Conservation (phyloP, 2,888 invertebrate species). For the Tolmerus cingulatus region DNA sequence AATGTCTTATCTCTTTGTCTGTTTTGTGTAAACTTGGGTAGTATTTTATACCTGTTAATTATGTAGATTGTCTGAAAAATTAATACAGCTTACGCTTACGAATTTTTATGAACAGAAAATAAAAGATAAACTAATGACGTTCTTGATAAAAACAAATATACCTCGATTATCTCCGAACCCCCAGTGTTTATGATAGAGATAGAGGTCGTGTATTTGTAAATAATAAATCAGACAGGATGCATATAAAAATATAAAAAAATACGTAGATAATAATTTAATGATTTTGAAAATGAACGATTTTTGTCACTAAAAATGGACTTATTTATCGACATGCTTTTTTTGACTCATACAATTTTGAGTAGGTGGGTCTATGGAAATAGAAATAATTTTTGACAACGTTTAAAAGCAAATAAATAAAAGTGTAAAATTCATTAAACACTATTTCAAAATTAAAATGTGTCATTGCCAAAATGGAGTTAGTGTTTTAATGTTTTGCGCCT, state of each 20-base stretch:
- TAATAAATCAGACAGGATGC: neutral
- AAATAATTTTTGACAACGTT: too few species aligned
- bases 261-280: neutral
- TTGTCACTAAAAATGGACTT: too few species aligned
- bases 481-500: too few species aligned
- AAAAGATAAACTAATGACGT: neutral
- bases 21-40: too few species aligned
- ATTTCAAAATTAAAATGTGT: too few species aligned
- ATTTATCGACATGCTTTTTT: too few species aligned
- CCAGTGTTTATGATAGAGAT: neutral
- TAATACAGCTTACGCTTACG: neutral
- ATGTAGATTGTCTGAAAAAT: neutral
- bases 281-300: too few species aligned
- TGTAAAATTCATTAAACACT: too few species aligned
- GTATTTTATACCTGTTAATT: neutral
- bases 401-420: too few species aligned
- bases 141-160: neutral
- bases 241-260: neutral
- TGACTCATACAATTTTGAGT: too few species aligned
- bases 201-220: neutral
- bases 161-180: neutral
- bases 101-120: neutral
- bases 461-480: too few species aligned
- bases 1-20: neutral
- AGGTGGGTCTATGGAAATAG: too few species aligned